phyloP scores from a whole-genome alignment of 2,113 vertebrate genomes.

The Myocastor coypus region DNA sequence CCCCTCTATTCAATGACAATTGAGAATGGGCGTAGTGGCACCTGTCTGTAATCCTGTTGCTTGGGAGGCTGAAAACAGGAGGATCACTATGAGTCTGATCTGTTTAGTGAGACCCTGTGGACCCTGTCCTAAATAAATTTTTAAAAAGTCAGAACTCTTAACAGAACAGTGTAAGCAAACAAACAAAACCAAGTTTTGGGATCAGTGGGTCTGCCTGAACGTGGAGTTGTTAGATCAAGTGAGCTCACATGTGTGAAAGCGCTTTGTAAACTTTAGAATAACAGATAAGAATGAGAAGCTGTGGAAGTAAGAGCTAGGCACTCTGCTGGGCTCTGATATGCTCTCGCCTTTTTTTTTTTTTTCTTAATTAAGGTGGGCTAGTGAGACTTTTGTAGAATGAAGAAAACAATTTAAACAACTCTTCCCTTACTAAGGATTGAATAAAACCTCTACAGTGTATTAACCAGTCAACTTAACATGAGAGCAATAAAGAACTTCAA shows the following conservation, averaged over 20 bases:
- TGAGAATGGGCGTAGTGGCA: no score
- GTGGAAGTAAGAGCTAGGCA: background rate
- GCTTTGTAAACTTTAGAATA: background rate
- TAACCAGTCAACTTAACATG: background rate
- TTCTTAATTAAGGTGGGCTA: background rate
- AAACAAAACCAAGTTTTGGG: background rate
- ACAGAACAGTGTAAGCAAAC: background rate
- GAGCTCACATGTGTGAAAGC: background rate
- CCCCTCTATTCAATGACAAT: no score
- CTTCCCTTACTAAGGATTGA: background rate
- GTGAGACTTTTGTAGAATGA: background rate
- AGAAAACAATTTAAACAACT: background rate
- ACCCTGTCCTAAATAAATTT: no score
- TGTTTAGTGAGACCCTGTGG: no score
- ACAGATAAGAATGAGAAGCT: background rate
- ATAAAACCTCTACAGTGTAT: background rate
- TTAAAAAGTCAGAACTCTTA: no score
- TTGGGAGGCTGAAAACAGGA: no score
- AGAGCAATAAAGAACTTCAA: background rate
- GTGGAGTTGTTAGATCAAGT: background rate
- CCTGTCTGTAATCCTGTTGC: no score
- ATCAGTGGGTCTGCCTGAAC: background rate
- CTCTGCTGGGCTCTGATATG: background rate
- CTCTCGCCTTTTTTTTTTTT: background rate
- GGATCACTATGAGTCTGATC: no score